Percentiles rank a stretch among this genome's conserved stretches.
Conservation (phyloP, 2,113 vertebrate species). For the Coptodon rendalli region DNA sequence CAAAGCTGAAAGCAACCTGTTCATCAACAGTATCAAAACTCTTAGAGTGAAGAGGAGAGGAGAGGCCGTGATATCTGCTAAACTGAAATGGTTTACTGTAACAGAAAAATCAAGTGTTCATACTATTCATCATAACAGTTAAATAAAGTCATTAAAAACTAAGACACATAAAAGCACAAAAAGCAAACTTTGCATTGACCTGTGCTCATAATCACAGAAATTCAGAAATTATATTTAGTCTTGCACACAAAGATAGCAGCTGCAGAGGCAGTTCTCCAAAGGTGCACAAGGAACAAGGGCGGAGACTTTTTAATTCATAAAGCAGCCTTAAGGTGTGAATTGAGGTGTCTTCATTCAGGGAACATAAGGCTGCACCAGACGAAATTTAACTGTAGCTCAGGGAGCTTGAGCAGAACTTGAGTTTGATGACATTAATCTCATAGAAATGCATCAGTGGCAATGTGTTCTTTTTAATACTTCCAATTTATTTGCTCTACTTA, state of each 20-base stretch:
- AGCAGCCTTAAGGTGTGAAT: neutral
- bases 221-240: neutral
- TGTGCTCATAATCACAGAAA: neutral
- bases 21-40: neutral
- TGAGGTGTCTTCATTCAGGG: neutral
- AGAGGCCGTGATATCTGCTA: neutral
- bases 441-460: neutral
- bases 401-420: neutral
- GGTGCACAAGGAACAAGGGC: neutral
- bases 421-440: neutral
- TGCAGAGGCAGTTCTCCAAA: neutral
- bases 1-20: neutral
- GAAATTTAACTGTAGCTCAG: neutral
- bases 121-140: neutral
- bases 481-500: conserved; percentile 52
- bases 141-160: neutral
- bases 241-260: neutral
- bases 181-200: neutral
- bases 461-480: neutral
- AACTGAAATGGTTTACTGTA: neutral
- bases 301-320: neutral
- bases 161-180: neutral
- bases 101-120: neutral
- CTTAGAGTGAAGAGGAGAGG: neutral
- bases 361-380: neutral